Base-by-base conservation (phyloP, 2,113 vertebrate species). In the Amphiprion ocellaris region DNA sequence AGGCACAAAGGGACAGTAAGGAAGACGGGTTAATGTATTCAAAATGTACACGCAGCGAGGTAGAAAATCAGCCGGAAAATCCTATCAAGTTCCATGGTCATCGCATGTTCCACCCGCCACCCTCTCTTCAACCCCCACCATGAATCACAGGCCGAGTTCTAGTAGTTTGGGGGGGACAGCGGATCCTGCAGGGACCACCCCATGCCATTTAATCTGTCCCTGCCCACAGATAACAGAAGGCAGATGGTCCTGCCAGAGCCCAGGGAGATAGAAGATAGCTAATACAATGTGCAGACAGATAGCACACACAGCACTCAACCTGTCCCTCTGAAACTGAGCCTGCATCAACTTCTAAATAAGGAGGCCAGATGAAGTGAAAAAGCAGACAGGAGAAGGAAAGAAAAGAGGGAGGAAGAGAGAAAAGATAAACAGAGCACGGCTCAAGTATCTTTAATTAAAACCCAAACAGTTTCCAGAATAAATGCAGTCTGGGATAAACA, bases 191-290 rank as follows among this genome's bases (percentile, higher is more conserved):
- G 90, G 80, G 86, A 90, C 79, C 90, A 87, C 87, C 85, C 88
- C 83, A 84, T 89, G 92, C 87, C 88, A 92, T 92, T 87, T 92
- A 92, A 91, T 92, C 87, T 90, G 87, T 89, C 87, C 82, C 82
- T 89, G 67, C 87, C 79, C 82, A 87, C 77, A 87, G 90, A 92
- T 84, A 86, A 86, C 90, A 91, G 90, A 84, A 92, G 93, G 90
- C 92, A 93, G 90, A 93, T 93, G 92, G 92, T 90, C 85, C 86
- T 74, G 84, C 83, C 78, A 77, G 84, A 85, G 86, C 66, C 9
- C 56, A 73, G 86, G 73, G 67, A 90, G 89, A 90, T 70, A 81
- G 84, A 79, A 86, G 87, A 89, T 77, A 77, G 76, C 60, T 54
- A 55, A 77, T 76, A 85, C 84, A 84, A 77, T 76, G 85, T 81